phyloP scores from a whole-genome alignment of 2,797 vertebrate species.

The Brotula barbata region DNA sequence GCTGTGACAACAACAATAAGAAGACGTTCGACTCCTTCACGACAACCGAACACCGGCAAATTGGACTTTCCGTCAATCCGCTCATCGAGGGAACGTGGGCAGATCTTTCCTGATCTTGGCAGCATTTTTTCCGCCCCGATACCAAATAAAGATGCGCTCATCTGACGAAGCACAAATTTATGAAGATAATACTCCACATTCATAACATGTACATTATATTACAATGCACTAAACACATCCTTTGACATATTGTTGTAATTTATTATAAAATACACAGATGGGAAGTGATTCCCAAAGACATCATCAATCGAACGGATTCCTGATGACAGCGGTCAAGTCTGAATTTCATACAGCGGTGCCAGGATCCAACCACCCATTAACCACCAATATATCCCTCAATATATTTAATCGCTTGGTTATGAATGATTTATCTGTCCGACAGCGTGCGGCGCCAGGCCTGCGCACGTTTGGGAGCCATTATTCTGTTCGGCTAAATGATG shows the following conservation, averaged over 20 bases:
- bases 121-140: neutral
- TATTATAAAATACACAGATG: constrained; percentile 55
- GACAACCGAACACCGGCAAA: neutral
- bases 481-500: constrained; percentile 63
- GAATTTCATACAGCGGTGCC: constrained; percentile 63
- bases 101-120: constrained; percentile 2
- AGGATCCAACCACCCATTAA: constrained; percentile 70
- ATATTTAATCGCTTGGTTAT: constrained; percentile 70
- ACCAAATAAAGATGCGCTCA: too few species aligned
- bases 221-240: constrained; percentile 18
- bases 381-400: constrained; percentile 73
- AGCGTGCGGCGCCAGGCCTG: constrained; percentile 66
- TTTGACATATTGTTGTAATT: constrained; percentile 62
- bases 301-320: constrained; percentile 58
- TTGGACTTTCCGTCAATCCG: too few species aligned
- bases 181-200: constrained; percentile 7
- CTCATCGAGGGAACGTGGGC: neutral
- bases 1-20: neutral
- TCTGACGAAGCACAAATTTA: neutral
- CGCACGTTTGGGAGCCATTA: constrained; percentile 69
- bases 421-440: constrained; percentile 73
- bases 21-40: neutral
- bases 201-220: constrained; percentile 30
- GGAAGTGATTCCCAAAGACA: constrained; percentile 59
- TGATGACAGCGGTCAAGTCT: constrained; percentile 69